Evolutionary conservation across 1,140 invertebrate genomes (phyloP), one percentile per base, ranked within the genome.

Genomic region (Oncopeltus fasciatus): DNA sequence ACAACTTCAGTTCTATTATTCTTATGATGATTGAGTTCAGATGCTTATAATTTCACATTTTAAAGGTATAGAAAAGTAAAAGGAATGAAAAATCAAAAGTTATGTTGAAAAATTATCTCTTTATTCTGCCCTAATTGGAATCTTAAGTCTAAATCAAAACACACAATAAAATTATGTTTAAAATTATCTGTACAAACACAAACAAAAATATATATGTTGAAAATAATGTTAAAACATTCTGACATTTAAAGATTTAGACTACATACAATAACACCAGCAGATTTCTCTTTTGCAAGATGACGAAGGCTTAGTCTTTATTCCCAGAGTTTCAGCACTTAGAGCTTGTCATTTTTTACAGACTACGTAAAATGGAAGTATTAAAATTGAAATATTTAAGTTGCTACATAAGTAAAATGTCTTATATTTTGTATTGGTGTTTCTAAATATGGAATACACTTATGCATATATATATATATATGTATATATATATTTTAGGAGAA

Each of bases 71-170:
- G n/a, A n/a, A n/a, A n/a, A n/a, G n/a, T n/a, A n/a, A n/a, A n/a
- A n/a, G n/a, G n/a, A n/a, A n/a, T n/a, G n/a, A n/a, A n/a, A n/a
- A n/a, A n/a, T n/a, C n/a, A n/a, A n/a, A n/a, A n/a, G n/a, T 12
- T 29, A 57, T 57, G 56, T 57, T 57, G 56, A 57, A 33, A 57
- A 57, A 57, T 57, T 57, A 29, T 26, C 28, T 57, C 28, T 57
- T 57, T 57, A 57, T 57, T 57, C 16, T 33, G n/a, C 29, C 14
- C 33, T 57, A 33, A 33, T 18, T 20, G 18, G 9, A 49, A 18
- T 24, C 47, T 49, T 49, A 49, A 49, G 18, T 49, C 47, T 49
- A 49, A n/a, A 57, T 31, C 56, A 57, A 33, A 53, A 53, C 49
- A 24, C 12, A 53, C 21, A 3, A 26, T 46, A 46, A 56, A n/a